phyloP scores from a whole-genome alignment of 2,113 vertebrate species.

The Martes martes region DNA sequence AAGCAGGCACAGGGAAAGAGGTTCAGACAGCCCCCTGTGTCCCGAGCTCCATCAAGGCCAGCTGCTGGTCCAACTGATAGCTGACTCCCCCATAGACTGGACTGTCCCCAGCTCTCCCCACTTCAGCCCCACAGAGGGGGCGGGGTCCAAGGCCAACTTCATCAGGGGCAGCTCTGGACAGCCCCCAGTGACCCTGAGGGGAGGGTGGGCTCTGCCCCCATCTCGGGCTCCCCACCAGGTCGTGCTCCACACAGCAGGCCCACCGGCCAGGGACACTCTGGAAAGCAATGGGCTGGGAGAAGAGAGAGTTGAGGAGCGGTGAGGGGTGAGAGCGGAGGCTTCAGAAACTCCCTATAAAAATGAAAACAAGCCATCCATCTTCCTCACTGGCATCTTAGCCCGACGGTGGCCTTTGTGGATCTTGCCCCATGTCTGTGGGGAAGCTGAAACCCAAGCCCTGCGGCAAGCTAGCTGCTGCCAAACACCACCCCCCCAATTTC shows the following conservation, averaged over 20 bases:
- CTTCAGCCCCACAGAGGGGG: neutral
- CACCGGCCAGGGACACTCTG: constrained; percentile 73
- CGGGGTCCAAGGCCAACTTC: neutral
- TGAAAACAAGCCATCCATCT: constrained; percentile 85
- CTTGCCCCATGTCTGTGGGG: constrained; percentile 75
- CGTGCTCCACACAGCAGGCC: constrained; percentile 76
- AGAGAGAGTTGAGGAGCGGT: constrained; percentile 51
- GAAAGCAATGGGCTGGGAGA: constrained; percentile 44
- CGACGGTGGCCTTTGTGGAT: constrained; percentile 79
- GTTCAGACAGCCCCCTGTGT: neutral
- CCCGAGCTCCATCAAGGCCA: neutral
- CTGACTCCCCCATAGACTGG: neutral
- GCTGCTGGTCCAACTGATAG: neutral
- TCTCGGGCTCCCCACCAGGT: constrained; percentile 74
- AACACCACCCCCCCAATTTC: neutral
- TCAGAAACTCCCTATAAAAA: constrained; percentile 85
- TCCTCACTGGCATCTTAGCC: constrained; percentile 79
- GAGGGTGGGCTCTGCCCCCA: constrained; percentile 70
- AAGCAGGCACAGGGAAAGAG: neutral
- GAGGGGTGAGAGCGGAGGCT: constrained; percentile 83
- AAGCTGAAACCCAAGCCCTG: constrained; percentile 81
- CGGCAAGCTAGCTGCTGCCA: constrained; percentile 67
- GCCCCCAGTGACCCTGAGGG: neutral
- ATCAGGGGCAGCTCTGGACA: neutral
- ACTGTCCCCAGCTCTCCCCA: neutral